phyloP scores from a whole-genome alignment of 2,113 vertebrate genomes.

The Sceloporus undulatus region DNA sequence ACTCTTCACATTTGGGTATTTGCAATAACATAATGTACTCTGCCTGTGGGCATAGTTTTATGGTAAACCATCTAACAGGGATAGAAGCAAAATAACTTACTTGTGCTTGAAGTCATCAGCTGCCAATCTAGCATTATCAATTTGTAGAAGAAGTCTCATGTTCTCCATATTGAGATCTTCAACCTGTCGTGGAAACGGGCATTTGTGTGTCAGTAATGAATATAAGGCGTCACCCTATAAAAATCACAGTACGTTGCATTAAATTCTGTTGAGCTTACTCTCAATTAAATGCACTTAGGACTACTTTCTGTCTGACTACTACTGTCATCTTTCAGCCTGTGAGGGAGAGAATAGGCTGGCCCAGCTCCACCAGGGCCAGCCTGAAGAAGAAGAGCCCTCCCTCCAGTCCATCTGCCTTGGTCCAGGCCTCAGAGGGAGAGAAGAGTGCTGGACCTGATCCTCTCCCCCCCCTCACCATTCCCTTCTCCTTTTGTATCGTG shows the following conservation, averaged over 20 bases:
- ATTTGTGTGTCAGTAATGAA: not conserved
- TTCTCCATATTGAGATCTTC: constrained; percentile 78
- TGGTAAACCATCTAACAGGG: not conserved
- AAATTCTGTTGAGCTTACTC: too few relatives aligned
- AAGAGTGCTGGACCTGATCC: too few relatives aligned
- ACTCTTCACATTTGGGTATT: not conserved
- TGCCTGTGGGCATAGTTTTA: not conserved
- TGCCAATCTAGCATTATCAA: constrained; percentile 78
- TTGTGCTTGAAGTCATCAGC: constrained; percentile 81
- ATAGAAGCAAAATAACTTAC: constrained; percentile 59
- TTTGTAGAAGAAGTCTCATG: constrained; percentile 77
- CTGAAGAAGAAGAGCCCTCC: too few relatives aligned
- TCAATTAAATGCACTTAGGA: not conserved
- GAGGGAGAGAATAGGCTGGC: too few relatives aligned
- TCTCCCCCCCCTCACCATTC: too few relatives aligned
- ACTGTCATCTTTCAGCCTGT: too few relatives aligned
- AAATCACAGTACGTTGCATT: not conserved
- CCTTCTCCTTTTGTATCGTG: too few relatives aligned
- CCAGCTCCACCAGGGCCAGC: too few relatives aligned
- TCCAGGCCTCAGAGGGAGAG: too few relatives aligned
- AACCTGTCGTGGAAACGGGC: constrained; percentile 62
- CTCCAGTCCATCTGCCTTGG: too few relatives aligned
- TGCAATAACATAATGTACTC: not conserved
- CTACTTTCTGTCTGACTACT: not conserved
- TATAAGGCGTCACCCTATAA: not conserved